Conservation (phyloP, 2,113 vertebrate species). For the Conger conger region DNA sequence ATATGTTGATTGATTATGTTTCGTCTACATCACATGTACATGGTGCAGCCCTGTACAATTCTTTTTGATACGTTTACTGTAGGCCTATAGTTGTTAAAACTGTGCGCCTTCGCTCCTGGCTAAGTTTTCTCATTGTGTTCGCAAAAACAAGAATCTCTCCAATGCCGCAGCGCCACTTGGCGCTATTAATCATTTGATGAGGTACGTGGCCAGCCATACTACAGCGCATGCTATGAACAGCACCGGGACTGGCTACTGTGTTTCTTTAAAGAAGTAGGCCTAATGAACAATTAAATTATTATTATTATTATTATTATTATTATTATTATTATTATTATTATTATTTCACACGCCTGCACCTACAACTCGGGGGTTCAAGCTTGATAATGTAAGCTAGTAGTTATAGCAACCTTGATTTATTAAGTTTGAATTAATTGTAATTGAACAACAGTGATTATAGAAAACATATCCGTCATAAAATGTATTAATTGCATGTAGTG, state of each 20-base stretch:
- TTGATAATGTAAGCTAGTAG: not conserved
- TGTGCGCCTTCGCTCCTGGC: conserved; percentile 18
- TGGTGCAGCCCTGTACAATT: not conserved
- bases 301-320: too few species aligned
- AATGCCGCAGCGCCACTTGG: not conserved
- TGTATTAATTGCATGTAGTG: too few species aligned
- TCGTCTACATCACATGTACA: not conserved
- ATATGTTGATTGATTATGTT: not conserved
- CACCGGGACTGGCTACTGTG: too few species aligned
- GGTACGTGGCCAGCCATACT: not conserved
- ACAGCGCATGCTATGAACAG: not conserved
- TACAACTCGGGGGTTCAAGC: not conserved
- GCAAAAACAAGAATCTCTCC: conserved; percentile 16
- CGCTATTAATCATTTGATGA: not conserved
- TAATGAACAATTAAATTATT: too few species aligned
- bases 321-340: too few species aligned
- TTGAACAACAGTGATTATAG: not conserved
- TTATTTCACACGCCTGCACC: not conserved
- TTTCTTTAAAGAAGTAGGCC: too few species aligned
- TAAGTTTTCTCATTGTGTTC: conserved; percentile 21
- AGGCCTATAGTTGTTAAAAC: conserved; percentile 25
- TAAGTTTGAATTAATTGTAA: not conserved
- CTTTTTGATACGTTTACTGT: conserved; percentile 12
- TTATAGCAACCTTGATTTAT: not conserved
- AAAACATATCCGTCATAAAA: not conserved